Evolutionary conservation across 2,113 vertebrate genomes (phyloP), one percentile per base, ranked within the genome.

Genomic region (crab-eating macaque (Macaca fascicularis)): DNA sequence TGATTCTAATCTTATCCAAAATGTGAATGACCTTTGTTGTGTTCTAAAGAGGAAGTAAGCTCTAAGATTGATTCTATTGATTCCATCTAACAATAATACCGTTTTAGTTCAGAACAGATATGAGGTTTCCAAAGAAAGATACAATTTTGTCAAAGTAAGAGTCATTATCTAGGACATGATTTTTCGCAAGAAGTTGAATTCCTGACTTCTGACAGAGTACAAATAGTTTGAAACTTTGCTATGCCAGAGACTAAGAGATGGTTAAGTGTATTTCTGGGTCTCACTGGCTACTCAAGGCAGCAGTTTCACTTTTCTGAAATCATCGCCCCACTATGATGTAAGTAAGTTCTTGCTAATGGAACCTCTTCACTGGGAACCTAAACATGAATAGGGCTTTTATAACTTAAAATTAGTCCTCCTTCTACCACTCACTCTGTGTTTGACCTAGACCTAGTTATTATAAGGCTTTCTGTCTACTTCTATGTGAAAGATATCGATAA

Each of bases 1-100:
- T 50, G 30, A 90, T 67, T 82, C 57, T 95, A 48, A 90, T 93
- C 50, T 86, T n/a, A n/a, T 7, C 12, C 59, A n/a, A n/a, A 32
- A 52, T 16, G 14, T 69, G 90, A 80, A 43, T 64, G 67, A 11
- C 11, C 27, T n/a, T 27, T 27, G 4, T 30, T 89, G 40, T 48
- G 38, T 43, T 67, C 55, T 57, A 52, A 93, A 95, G 61, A 27
- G 38, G 32, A 86, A 8, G 20, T 38, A 48, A 93, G 45, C 17
- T 64, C 17, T 20, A 74, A 64, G n/a, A 55, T 4, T 27, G 38
- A 86, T 22, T 48, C 8, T 12, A 55, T 3, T 22, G 38, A 86
- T 17, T 40, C 8, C 12, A 13, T 32, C 9, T 10, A 40, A 19
- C 8, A 32, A 30, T 64, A 64, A 64, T 80, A 40, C 0, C 70